phyloP scores from a whole-genome alignment of 2,797 vertebrate species.

The Pangasius larnaudii region DNA sequence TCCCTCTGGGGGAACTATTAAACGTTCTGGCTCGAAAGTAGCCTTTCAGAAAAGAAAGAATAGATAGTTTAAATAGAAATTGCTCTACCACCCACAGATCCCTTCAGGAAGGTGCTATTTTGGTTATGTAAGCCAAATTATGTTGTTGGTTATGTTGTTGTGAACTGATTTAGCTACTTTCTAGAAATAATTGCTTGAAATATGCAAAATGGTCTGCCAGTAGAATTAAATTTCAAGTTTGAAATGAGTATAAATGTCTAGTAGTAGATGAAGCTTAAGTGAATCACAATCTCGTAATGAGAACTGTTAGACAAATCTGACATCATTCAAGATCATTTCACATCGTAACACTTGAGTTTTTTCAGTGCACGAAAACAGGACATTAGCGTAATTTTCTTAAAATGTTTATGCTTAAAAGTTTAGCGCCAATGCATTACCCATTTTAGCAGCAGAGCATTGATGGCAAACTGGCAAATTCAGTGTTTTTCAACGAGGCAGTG shows the following conservation, averaged over 20 bases:
- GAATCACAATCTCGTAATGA: background rate
- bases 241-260: background rate
- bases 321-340: background rate
- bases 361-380: background rate
- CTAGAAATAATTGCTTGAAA: background rate
- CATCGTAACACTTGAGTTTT: background rate
- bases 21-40: background rate
- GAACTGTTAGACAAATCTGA: too few relatives aligned
- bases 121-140: background rate
- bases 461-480: background rate
- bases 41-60: background rate
- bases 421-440: background rate
- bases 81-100: background rate
- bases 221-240: background rate
- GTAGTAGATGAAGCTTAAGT: background rate
- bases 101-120: background rate
- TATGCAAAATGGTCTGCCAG: background rate
- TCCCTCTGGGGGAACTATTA: background rate
- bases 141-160: too few relatives aligned
- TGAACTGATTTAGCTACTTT: background rate
- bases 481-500: slow-evolving; percentile 32
- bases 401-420: background rate
- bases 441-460: background rate
- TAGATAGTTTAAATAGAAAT: background rate
- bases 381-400: background rate